Evolutionary conservation across 1,140 invertebrate species (phyloP).

Genomic region (Nephotettix cincticeps): DNA sequence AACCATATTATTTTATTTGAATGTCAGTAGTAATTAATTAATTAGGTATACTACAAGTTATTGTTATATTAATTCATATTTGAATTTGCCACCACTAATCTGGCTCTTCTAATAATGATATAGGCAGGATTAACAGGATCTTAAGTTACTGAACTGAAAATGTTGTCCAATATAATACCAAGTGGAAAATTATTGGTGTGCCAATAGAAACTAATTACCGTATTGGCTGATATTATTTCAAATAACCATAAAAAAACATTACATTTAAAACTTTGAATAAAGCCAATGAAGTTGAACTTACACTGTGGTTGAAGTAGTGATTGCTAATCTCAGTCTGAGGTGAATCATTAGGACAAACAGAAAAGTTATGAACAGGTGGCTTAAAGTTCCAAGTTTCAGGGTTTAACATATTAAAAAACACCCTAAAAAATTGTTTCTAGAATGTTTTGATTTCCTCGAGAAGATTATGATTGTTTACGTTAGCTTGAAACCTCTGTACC

Average conservation of each 20-base stretch:
- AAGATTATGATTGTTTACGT: too few relatives aligned
- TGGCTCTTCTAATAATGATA: conserved; percentile 8
- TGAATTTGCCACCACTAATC: too few relatives aligned
- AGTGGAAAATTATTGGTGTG: not conserved
- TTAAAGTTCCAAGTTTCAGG: conserved; percentile 55
- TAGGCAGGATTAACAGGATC: not conserved
- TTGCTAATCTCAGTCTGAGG: not conserved
- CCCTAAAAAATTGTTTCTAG: too few relatives aligned
- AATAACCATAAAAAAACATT: not conserved
- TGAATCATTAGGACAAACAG: conserved; percentile 35
- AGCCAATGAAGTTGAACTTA: too few relatives aligned
- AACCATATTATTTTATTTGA: too few relatives aligned
- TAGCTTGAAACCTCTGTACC: too few relatives aligned
- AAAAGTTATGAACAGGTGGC: conserved; percentile 47
- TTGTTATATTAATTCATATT: too few relatives aligned
- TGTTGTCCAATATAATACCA: not conserved
- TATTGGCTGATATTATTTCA: not conserved
- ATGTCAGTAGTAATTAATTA: too few relatives aligned
- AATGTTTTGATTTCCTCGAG: too few relatives aligned
- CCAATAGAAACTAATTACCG: not conserved
- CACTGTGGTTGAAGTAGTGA: conserved; percentile 19
- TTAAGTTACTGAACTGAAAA: not conserved
- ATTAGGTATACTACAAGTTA: too few relatives aligned
- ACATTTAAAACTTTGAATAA: too few relatives aligned
- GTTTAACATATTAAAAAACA: conserved; percentile 13